A percentile compares a stretch with the other conserved stretches of the same genome.
These are phyloP conservation scores for Toxotes lorentzi DNA, from an alignment of 2,797 vertebrate genomes.

Conservation along the genomic window DNA sequence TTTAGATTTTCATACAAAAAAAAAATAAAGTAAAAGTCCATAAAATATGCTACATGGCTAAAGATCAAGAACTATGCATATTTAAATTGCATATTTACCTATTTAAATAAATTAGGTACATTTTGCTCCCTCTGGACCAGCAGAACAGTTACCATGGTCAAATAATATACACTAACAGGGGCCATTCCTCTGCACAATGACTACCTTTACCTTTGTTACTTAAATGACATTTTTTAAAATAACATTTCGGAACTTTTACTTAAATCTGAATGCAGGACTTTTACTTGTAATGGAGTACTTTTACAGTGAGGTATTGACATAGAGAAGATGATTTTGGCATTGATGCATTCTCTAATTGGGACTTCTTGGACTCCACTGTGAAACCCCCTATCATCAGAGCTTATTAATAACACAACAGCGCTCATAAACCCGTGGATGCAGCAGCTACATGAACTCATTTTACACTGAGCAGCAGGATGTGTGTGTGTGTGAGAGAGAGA, in stretches of 20 bases:
- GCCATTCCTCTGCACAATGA: background rate
- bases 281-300: conserved; percentile 21
- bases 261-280: background rate
- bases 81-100: no score
- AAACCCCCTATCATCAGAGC: conserved; percentile 62
- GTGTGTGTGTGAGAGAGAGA: background rate
- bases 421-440: conserved; percentile 69
- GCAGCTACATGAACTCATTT: conserved; percentile 70
- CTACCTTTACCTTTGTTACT: background rate
- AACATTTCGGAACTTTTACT: background rate
- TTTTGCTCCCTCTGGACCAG: background rate
- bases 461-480: conserved; percentile 54
- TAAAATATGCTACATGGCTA: no score
- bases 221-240: background rate
- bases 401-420: conserved; percentile 75
- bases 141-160: background rate
- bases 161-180: background rate
- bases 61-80: no score
- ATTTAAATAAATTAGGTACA: no score
- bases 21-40: background rate
- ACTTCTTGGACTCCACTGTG: conserved; percentile 23
- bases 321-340: conserved; percentile 35
- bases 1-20: background rate
- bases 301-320: conserved; percentile 6
- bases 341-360: conserved; percentile 27